phyloP scores from a whole-genome alignment of 2,113 vertebrate genomes.

The Nestor notabilis region DNA sequence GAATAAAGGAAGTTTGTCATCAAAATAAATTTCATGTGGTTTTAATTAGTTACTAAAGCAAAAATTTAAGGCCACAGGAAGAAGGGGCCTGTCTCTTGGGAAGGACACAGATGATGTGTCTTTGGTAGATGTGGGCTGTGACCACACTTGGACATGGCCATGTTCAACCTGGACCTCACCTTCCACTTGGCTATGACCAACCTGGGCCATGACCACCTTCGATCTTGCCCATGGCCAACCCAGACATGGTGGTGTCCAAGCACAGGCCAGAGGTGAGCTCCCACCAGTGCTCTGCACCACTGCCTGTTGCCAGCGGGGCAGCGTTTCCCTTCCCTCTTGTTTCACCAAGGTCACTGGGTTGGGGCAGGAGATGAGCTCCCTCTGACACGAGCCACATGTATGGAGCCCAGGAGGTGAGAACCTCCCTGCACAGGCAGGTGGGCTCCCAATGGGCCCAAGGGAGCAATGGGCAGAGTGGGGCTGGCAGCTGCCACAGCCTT shows the following conservation, averaged over 20 bases:
- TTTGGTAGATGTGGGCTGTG: accelerated
- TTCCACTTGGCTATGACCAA: not conserved
- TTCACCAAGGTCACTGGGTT: not conserved
- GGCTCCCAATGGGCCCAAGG: not conserved
- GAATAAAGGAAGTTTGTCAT: not conserved
- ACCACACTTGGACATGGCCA: not conserved
- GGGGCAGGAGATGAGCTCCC: not conserved
- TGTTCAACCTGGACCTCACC: not conserved
- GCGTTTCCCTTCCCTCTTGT: accelerated
- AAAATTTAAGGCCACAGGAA: not conserved
- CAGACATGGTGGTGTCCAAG: not conserved
- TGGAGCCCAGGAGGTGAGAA: not conserved
- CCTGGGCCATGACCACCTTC: not conserved
- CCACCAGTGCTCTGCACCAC: accelerated
- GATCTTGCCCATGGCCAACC: not conserved
- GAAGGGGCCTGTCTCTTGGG: not conserved
- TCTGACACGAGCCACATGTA: not conserved
- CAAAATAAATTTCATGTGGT: not conserved
- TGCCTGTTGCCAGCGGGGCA: accelerated
- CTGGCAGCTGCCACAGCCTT: not conserved
- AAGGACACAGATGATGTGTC: accelerated
- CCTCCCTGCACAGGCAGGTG: not conserved
- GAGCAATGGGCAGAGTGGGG: accelerated
- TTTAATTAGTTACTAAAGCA: not conserved
- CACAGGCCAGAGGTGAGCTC: accelerated